Conservation (phyloP, 1,140 invertebrate species). For the Scaptodrosophila lebanonensis region DNA sequence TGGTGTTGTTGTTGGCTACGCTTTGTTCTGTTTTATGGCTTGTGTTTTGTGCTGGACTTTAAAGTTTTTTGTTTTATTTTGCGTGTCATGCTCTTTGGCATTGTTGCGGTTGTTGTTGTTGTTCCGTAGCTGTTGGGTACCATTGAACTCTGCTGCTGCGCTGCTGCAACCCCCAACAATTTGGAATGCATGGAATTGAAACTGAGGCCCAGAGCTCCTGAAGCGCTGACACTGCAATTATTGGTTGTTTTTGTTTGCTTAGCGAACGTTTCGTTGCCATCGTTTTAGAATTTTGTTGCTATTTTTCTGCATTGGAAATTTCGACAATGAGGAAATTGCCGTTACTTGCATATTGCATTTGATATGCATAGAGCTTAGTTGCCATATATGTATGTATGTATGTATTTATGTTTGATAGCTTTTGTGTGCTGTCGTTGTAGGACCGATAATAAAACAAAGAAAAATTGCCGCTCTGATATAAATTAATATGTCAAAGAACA, state of each 20-base stretch:
- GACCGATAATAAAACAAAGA: no score
- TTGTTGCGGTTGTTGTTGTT: conserved; percentile 23
- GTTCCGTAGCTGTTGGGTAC: conserved; percentile 45
- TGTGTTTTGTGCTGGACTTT: conserved; percentile 53
- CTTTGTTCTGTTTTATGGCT: conserved; percentile 48
- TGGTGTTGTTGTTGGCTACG: conserved; percentile 29
- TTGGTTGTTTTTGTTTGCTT: conserved; percentile 20
- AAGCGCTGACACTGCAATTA: conserved; percentile 25
- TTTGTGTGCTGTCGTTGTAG: no score
- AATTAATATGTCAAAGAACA: no score
- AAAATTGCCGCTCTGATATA: no score
- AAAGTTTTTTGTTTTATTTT: conserved; percentile 30
- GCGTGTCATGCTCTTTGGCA: conserved; percentile 49
- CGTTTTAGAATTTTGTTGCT: no score
- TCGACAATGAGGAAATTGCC: no score
- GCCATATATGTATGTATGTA: no score
- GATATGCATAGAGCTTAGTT: no score
- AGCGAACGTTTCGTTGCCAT: no score
- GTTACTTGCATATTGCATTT: no score
- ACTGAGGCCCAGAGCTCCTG: conserved; percentile 33
- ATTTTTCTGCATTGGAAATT: no score
- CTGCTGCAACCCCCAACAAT: conserved; percentile 52
- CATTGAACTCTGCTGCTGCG: conserved; percentile 62
- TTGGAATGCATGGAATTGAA: conserved; percentile 54
- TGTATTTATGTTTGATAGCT: no score